Evolutionary conservation across 2,797 vertebrate species (phyloP), one percentile per base, ranked within the genome.

Genomic region (Channa striata): DNA sequence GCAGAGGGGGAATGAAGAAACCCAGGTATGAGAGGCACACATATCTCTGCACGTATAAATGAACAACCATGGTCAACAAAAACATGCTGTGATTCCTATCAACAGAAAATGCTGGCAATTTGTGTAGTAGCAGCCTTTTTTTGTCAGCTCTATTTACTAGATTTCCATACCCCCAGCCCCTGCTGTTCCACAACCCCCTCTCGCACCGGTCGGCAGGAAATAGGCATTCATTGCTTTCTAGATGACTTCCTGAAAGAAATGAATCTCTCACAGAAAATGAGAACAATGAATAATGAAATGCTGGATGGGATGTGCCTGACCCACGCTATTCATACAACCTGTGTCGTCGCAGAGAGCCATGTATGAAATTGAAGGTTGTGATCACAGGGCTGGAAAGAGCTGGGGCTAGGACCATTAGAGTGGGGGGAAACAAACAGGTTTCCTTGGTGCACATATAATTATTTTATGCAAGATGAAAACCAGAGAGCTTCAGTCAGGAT

Each of bases 241-340:
- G 86, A 93, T 90, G 90, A 92, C 87, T 91, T 87, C 91, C 90
- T 90, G 88, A 90, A 90, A 89, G 82, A 90, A 93, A 91, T 89
- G 84, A 90, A 91, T 91, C 81, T 83, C 84, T 69, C 40, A 20
- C 34, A 25, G 87, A 89, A 88, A 90, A 91, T 90, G 90, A 91
- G 89, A 91, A 90, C 87, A 90, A 93, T 93, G 90, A 93, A 92
- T 93, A 91, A 94, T 91, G 88, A 91, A 91, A 91, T 56, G 72
- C 50, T 80, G 85, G 65, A 89, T 82, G 87, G 83, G 88, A 87
- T 82, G 83, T 81, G 85, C 74, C 86, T 86, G 91, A 88, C 88
- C 88, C 82, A 6, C 51, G 80, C 76, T 78, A 81, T 82, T 88
- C 89, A 80, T 66, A 74, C 81, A 83, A 84, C 80, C 83, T 66